Evolutionary conservation across 2,797 vertebrate species (phyloP), one percentile per base, ranked within the genome.

Genomic region (Enteromius argenteus): DNA sequence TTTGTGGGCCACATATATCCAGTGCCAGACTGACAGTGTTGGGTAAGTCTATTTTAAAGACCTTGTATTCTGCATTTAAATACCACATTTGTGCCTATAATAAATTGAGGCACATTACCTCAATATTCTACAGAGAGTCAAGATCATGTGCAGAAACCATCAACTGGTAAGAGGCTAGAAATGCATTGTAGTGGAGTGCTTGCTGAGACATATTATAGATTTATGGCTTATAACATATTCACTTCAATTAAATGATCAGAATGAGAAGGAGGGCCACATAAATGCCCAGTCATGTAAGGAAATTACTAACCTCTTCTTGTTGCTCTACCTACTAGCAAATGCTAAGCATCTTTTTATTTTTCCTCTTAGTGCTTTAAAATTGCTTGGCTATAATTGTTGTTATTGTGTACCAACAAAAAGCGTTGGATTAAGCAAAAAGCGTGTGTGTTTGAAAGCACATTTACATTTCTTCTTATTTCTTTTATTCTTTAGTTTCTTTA

Each of bases 1-100:
- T 99, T 66, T 99, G 98, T 84, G 98, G 98, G 39, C 97, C 98
- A 60, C 98, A 99, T 86, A 98, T 99, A 74, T 97, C 97, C 88
- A 98, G 96, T 79, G 98, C 97, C 87, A 98, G 95, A 86, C 92
- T 99, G 85, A 97, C 94, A 42, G 95, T 99, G 17, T 93, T 96
- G 13, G 98, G 98, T 99, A 95, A 94, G 96, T 93, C 60, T 15
- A 27, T 21, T 21, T 80, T 69, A 11, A n/a, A 2, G 0, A 17
- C 14, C 5, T 85, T 68, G 15, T 66, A 68, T 11, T 79, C 37
- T 62, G 21, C 10, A 23, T 7, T 64, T 2, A 23, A 67, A 64
- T 67, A 46, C 86, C 76, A 79, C 64, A 23, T 56, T 86, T 80
- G 21, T 11, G 72, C 51, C 60, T 51, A 60, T 67, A 44, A 32